These are phyloP conservation scores for Crax fasciolata DNA, from an alignment of 2,797 vertebrate genomes.

Conservation along the genomic window DNA sequence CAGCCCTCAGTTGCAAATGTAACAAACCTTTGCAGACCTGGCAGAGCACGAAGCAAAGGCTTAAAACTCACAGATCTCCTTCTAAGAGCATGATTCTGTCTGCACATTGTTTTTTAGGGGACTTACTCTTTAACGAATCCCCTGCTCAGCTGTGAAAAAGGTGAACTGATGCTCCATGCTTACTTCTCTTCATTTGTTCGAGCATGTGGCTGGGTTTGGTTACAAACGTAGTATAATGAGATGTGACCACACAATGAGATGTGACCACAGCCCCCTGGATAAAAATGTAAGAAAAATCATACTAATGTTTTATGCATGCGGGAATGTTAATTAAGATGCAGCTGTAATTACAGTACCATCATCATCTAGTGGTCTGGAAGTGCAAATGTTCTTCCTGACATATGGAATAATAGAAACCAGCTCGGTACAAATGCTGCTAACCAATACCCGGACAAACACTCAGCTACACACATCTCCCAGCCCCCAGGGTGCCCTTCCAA, in stretches of 20 bases:
- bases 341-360: constrained; percentile 69
- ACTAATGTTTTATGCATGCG: constrained; percentile 67
- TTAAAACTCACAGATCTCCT: not conserved
- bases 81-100: not conserved
- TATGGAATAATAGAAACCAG: constrained; percentile 60
- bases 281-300: constrained; percentile 54
- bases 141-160: not conserved
- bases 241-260: constrained; percentile 50
- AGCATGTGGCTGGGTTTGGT: not conserved
- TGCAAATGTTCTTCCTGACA: constrained; percentile 61
- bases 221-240: constrained; percentile 39
- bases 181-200: constrained; percentile 19
- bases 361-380: constrained; percentile 69
- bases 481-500: constrained; percentile 43
- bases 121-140: not conserved
- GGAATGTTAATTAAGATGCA: constrained; percentile 67
- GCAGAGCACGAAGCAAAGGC: not conserved
- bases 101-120: not conserved
- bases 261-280: constrained; percentile 38
- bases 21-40: not conserved
- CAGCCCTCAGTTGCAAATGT: not conserved
- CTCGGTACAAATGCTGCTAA: not conserved
- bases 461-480: not conserved
- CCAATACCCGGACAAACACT: constrained; percentile 19
- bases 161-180: not conserved